A percentile compares a stretch with the other conserved stretches of the same genome.
These are phyloP conservation scores for Sialia sialis DNA, from an alignment of 2,113 vertebrate species.

Conservation along the genomic window DNA sequence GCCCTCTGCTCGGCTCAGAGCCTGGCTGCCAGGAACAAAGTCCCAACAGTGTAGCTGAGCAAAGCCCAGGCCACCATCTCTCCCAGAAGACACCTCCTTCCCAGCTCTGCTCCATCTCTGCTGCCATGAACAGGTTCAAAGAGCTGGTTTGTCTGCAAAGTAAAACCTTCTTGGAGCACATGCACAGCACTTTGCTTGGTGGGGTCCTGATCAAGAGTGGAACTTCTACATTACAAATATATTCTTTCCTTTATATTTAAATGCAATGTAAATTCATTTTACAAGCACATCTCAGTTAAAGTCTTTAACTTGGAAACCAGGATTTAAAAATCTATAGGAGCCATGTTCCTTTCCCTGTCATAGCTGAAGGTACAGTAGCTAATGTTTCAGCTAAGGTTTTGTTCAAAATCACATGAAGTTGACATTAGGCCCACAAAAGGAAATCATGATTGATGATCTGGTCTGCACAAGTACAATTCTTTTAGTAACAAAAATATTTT, in stretches of 20 bases:
- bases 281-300: background rate
- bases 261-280: background rate
- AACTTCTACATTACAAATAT: background rate
- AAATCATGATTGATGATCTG: constrained; percentile 57
- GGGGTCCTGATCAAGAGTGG: background rate
- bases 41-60: background rate
- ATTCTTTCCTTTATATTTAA: background rate
- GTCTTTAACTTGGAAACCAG: constrained; percentile 14
- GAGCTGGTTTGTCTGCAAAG: background rate
- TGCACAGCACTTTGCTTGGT: rapidly evolving
- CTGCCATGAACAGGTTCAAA: background rate
- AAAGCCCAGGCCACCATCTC: rapidly evolving
- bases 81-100: background rate
- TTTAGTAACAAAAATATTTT: constrained; percentile 66
- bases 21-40: background rate
- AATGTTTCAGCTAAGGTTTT: constrained; percentile 28
- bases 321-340: constrained; percentile 29
- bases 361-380: constrained; percentile 55
- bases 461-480: constrained; percentile 48
- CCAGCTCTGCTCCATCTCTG: background rate
- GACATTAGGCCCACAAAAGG: constrained; percentile 44
- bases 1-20: background rate
- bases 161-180: background rate
- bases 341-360: constrained; percentile 12
- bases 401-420: constrained; percentile 57